A percentile compares a stretch with the other conserved stretches of the same genome.
Evolutionary conservation across 1,140 invertebrate species (phyloP).

Genomic region (Adoxophyes honmai): DNA sequence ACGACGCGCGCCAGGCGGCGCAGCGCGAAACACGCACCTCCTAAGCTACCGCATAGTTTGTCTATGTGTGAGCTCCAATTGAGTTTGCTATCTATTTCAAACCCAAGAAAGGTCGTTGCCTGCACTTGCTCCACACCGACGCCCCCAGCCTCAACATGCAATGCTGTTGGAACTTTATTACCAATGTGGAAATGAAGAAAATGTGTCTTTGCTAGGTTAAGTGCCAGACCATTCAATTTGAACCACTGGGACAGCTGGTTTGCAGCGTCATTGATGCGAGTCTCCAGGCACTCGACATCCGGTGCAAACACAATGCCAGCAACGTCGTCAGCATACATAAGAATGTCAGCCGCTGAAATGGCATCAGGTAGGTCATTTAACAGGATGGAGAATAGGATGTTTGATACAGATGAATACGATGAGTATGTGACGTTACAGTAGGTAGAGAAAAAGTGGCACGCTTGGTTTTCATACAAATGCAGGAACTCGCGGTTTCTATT

Average conservation of each 20-base stretch:
- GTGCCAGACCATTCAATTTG: background rate
- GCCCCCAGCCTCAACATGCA: too few species aligned
- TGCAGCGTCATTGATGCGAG: background rate
- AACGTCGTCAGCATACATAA: conserved; percentile 14
- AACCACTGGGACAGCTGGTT: background rate
- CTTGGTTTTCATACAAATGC: too few species aligned
- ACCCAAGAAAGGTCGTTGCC: too few species aligned
- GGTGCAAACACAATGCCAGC: background rate
- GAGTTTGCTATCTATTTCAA: too few species aligned
- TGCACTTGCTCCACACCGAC: too few species aligned
- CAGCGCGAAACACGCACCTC: too few species aligned
- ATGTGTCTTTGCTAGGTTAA: too few species aligned
- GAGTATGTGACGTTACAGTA: too few species aligned
- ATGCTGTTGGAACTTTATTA: too few species aligned
- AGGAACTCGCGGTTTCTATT: too few species aligned
- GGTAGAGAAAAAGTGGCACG: too few species aligned
- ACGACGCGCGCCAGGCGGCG: background rate
- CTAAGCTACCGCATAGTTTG: background rate
- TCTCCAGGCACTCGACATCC: background rate
- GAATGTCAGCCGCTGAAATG: background rate
- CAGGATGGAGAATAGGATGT: background rate
- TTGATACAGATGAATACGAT: background rate
- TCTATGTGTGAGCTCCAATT: background rate
- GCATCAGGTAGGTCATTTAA: conserved; percentile 3
- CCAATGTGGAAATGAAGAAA: too few species aligned